Evolutionary conservation across 2,888 invertebrate species (phyloP), one percentile per base, ranked within the genome.

Genomic region (Caenorhabditis sinica): DNA sequence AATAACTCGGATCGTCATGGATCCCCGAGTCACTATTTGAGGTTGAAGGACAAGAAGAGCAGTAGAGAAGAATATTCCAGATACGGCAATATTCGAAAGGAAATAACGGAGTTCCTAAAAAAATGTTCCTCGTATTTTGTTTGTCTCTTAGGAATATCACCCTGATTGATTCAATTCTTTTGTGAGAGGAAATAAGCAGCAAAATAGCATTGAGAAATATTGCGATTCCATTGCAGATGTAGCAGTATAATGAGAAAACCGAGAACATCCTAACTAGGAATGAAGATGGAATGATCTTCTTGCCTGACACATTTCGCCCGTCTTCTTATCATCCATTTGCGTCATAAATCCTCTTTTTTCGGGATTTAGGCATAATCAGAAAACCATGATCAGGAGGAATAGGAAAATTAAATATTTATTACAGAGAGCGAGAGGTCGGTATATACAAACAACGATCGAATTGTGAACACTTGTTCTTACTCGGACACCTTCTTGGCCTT

Each of bases 41-140:
- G 86, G 86, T 60, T 87, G 87, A 25, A 87, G 83, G 15, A 72
- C 43, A 3, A 86, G 68, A 13, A 86, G 58, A 43, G 83, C 74
- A 0, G 77, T 30, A 28, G 69, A 33, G 73, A 86, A 82, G 25
- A 84, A 13, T 15, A 84, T 51, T 20, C 84, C 86, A 25, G 86
- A 56, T 13, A 69, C 80, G 17, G 87, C 82, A 23, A 87, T 84
- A 63, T 87, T 87, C 2, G 87, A 87, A 43, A 87, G 65, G 60
- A 87, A 87, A 33, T 87, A 87, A 9, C 87, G 87, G 2, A 87
- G 81, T 45, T 87, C 86, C 84, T 85, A 33, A 36, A n/a, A n/a
- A n/a, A n/a, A 80, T 23, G 13, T 0, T 25, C 15, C 6, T 28
- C 4, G 25, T 25, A 6, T 28, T 15, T 56, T 28, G 8, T 40